A percentile compares a stretch with the other conserved stretches of the same genome.
Evolutionary conservation across 2,113 vertebrate genomes (phyloP).

Genomic region (Amblyornis subalaris): DNA sequence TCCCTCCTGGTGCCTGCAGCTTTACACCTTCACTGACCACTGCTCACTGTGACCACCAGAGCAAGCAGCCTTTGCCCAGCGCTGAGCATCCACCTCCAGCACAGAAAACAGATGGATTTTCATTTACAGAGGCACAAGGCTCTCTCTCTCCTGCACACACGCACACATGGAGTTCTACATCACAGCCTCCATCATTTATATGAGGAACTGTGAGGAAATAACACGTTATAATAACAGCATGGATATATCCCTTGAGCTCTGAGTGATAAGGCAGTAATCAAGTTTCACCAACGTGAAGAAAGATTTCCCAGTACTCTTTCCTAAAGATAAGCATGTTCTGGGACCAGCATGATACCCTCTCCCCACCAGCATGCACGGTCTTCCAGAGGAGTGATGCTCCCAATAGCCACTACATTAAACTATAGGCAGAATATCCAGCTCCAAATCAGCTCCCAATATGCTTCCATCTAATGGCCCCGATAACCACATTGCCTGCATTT

Average conservation of each 20-base stretch:
- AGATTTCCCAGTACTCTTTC: background rate
- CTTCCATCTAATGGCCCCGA: background rate
- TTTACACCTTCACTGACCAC: background rate
- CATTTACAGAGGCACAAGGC: background rate
- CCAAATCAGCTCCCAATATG: background rate
- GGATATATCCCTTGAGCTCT: background rate
- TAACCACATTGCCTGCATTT: constrained; percentile 8
- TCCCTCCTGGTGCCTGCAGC: background rate
- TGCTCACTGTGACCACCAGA: background rate
- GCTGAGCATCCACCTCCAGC: background rate
- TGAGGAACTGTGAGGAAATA: background rate
- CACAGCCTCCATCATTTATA: background rate
- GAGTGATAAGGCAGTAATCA: constrained; percentile 43
- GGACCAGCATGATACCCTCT: background rate
- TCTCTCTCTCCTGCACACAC: background rate
- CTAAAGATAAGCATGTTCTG: background rate
- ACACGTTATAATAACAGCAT: background rate
- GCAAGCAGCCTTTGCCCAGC: background rate
- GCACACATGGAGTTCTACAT: background rate
- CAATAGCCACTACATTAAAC: background rate
- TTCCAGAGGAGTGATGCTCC: background rate
- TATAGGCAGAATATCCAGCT: background rate
- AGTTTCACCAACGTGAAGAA: background rate
- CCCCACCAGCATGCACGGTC: accelerated
- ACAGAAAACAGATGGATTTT: background rate